A percentile compares a stretch with the other conserved stretches of the same genome.
Conservation (phyloP, 2,113 vertebrate genomes). For the Hipposideros armiger region DNA sequence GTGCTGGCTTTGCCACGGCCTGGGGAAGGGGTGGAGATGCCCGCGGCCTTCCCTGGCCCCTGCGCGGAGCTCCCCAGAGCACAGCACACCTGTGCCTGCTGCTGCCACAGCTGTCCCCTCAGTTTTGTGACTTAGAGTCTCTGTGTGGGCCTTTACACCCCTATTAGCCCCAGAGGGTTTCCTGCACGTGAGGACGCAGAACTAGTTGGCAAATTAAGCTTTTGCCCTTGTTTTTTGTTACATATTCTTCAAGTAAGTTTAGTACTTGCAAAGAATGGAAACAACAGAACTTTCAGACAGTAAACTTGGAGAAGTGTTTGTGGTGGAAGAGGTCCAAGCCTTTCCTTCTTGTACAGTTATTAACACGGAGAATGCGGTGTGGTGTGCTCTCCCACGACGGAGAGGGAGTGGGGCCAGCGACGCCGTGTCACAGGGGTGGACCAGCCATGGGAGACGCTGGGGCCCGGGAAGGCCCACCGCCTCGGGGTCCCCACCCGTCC, state of each 20-base stretch:
- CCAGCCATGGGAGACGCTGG: accelerated
- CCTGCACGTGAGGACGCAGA: accelerated
- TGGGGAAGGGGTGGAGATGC: neutral
- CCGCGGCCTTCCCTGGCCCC: accelerated
- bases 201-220: accelerated
- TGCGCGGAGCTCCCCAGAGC: accelerated
- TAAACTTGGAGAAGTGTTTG: accelerated
- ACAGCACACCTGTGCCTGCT: accelerated
- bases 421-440: accelerated
- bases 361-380: accelerated
- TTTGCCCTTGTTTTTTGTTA: neutral
- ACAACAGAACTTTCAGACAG: accelerated
- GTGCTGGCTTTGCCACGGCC: accelerated
- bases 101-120: accelerated
- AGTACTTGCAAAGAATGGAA: accelerated
- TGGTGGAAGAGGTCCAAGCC: accelerated
- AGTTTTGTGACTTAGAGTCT: accelerated
- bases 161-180: accelerated
- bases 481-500: accelerated
- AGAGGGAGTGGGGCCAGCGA: accelerated
- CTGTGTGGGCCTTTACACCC: accelerated
- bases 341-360: accelerated
- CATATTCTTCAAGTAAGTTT: accelerated
- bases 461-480: accelerated
- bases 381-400: accelerated